Evolutionary conservation across 2,113 vertebrate species (phyloP), one percentile per base, ranked within the genome.

Genomic region (Tachysurus vachellii): DNA sequence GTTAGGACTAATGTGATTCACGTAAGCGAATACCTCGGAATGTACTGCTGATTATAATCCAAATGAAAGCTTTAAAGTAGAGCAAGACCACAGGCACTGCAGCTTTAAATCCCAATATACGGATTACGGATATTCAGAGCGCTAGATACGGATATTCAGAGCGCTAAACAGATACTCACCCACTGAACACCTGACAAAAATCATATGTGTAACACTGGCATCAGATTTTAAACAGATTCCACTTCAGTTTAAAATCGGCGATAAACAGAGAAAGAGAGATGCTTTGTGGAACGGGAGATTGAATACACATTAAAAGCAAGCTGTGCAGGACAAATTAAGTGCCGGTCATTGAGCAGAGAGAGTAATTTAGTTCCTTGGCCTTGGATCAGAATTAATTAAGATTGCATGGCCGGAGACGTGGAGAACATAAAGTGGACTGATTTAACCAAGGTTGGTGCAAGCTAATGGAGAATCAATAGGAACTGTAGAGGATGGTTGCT

Each of bases 341-440:
- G 87, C 44, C 87, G 88, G 88, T 91, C 73, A 82, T 91, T 94
- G 85, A 86, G 77, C 89, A 92, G 90, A 70, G 91, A 89, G 77
- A 86, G 88, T 77, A 87, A 79, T 90, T 91, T 90, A 86, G 83
- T 91, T 92, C 90, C 77, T 89, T 92, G 92, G 91, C 92, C 91
- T 88, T 87, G 91, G 91, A 93, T 93, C 91, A 88, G 88, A 91
- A 91, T 93, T 94, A 93, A 92, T 95, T 94, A 93, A 91, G 88
- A 87, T 89, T 80, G 85, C 86, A 71, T 47, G 56, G 89, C 71
- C 83, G 71, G 77, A 88, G 84, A 56, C 26, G 73, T 64, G 23
- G 56, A 64, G 85, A 88, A 83, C 82, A 89, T 79, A 86, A 64
- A 28, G 73, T 73, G 84, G 77, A 73, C 88, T 86, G 86, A 86